Conservation (phyloP, 1,140 invertebrate species). For the Helicoverpa armigera region DNA sequence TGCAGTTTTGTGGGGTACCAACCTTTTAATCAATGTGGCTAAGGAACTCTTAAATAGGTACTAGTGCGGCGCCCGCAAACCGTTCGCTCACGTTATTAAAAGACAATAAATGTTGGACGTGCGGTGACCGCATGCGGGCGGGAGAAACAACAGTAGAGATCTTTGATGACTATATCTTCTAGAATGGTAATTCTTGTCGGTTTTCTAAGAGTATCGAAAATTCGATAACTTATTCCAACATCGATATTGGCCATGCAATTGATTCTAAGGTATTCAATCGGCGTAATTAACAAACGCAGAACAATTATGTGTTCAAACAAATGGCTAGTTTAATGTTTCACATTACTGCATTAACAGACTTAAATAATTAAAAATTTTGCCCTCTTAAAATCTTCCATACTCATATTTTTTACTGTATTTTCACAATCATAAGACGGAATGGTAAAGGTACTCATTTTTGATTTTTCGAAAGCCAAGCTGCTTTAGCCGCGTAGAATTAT, state of each 20-base stretch:
- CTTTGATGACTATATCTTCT: neutral
- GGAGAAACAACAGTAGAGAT: neutral
- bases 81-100: neutral
- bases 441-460: slow-evolving; percentile 14
- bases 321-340: slow-evolving; percentile 18
- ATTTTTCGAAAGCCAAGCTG: neutral
- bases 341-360: neutral
- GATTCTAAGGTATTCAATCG: slow-evolving; percentile 5
- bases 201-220: neutral
- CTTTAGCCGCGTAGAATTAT: slow-evolving; percentile 1
- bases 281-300: slow-evolving; percentile 10
- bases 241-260: neutral
- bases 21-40: slow-evolving; percentile 17
- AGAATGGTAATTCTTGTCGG: neutral
- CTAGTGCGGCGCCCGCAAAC: neutral
- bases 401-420: neutral
- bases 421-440: neutral
- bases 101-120: neutral
- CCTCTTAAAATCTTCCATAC: neutral
- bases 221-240: neutral
- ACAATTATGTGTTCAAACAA: slow-evolving; percentile 49
- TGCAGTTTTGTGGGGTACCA: neutral
- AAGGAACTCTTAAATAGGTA: neutral
- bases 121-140: neutral
- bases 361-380: neutral